Conservation (phyloP, 2,113 vertebrate species). For the Phyllopteryx taeniolatus region DNA sequence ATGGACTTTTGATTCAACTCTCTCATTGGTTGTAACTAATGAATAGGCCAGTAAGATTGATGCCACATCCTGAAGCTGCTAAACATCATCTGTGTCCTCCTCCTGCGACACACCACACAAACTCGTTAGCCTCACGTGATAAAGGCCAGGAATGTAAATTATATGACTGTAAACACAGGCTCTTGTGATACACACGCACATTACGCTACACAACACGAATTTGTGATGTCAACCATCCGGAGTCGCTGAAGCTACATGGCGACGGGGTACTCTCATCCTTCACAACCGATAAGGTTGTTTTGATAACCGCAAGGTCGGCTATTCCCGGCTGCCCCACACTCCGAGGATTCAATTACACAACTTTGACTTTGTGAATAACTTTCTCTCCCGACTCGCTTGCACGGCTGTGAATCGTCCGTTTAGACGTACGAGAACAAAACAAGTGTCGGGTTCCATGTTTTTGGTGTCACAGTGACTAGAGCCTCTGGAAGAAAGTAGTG, state of each 20-base stretch:
- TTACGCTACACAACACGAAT: background rate
- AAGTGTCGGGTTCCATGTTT: constrained; percentile 37
- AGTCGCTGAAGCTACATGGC: too few relatives aligned
- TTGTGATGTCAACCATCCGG: background rate
- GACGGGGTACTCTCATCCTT: background rate
- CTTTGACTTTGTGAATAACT: constrained; percentile 55
- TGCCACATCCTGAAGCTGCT: constrained; percentile 3
- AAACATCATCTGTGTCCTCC: background rate
- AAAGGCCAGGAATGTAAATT: too few relatives aligned
- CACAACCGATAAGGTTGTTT: constrained; percentile 45
- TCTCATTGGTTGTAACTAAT: too few relatives aligned
- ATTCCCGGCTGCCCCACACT: constrained; percentile 59
- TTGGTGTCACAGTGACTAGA: constrained; percentile 13
- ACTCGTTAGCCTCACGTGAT: background rate
- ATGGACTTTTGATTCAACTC: background rate
- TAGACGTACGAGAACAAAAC: constrained; percentile 32
- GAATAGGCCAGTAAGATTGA: too few relatives aligned
- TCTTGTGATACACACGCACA: constrained; percentile 42
- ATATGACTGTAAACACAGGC: background rate
- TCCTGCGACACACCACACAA: background rate
- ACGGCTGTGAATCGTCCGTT: constrained; percentile 32
- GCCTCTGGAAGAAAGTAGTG: constrained; percentile 19
- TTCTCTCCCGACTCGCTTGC: constrained; percentile 33
- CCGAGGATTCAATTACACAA: constrained; percentile 69
- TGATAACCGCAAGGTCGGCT: constrained; percentile 71